Conservation (phyloP, 1,140 invertebrate species). For the Hyles vespertilio region DNA sequence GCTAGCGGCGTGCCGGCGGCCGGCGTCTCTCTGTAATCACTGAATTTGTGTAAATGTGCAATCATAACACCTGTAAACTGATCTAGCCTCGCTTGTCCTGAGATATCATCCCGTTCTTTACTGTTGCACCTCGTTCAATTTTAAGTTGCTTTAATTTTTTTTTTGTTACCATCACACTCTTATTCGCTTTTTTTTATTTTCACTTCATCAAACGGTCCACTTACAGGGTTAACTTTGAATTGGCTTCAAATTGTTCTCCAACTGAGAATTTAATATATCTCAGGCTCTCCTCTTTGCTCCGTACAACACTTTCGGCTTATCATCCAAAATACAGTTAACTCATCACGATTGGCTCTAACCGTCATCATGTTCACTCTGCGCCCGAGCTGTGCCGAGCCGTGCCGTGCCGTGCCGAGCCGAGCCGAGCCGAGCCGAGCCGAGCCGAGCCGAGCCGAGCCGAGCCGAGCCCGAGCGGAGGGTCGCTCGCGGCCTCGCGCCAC, state of each 20-base stretch:
- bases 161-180: constrained; percentile 68
- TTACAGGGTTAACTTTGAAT: constrained; percentile 75
- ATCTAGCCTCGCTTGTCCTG: constrained; percentile 72
- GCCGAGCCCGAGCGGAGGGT: constrained; percentile 8
- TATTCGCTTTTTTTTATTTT: constrained; percentile 74
- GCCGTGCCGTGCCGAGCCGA: constrained; percentile 1
- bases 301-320: constrained; percentile 71
- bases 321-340: constrained; percentile 70
- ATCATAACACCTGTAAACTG: constrained; percentile 68
- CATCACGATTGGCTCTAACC: constrained; percentile 74
- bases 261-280: constrained; percentile 78
- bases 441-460: background rate
- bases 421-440: too few species aligned
- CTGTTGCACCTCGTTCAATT: constrained; percentile 73
- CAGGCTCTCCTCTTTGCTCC: constrained; percentile 92
- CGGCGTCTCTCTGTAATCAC: constrained; percentile 54
- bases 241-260: constrained; percentile 72
- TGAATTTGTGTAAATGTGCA: constrained; percentile 70
- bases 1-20: constrained; percentile 17
- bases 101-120: constrained; percentile 71
- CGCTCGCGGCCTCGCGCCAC: constrained; percentile 14
- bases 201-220: constrained; percentile 74
- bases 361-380: constrained; percentile 32
- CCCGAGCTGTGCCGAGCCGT: background rate
- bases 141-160: constrained; percentile 70